Evolutionary conservation across 92 coral and sea anemone genomes (phyloP).

Genomic region (Anthopleura xanthogrammica): DNA sequence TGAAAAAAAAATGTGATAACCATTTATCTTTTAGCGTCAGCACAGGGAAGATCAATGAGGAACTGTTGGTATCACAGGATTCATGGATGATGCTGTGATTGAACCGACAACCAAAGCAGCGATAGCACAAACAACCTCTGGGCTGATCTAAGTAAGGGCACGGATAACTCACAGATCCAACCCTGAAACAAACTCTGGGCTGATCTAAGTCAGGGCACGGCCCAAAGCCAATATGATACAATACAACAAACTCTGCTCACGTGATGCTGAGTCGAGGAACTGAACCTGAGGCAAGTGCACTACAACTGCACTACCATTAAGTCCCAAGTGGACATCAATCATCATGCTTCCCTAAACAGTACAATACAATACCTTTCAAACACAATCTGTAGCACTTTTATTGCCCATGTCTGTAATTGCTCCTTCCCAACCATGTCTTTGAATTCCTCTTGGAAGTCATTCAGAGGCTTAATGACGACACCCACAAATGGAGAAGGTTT

Average conservation of each 20-base stretch:
- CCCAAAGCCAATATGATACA: too few species aligned
- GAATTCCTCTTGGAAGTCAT: constrained; percentile 70
- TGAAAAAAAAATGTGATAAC: background rate
- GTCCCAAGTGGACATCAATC: too few species aligned
- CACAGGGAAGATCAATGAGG: background rate
- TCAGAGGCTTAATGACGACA: constrained; percentile 71
- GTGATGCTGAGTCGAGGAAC: too few species aligned
- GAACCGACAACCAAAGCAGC: background rate
- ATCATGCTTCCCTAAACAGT: background rate
- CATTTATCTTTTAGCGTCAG: background rate
- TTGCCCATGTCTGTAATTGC: constrained; percentile 78
- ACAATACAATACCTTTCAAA: constrained; percentile 59
- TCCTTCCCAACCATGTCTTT: constrained; percentile 54
- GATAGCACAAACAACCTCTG: background rate
- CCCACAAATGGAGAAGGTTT: constrained; percentile 87
- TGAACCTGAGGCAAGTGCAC: background rate
- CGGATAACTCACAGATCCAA: too few species aligned
- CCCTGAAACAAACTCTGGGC: too few species aligned
- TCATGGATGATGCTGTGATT: too few species aligned
- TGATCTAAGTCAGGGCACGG: too few species aligned
- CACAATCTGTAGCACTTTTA: constrained; percentile 74
- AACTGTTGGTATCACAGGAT: too few species aligned
- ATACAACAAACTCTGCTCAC: too few species aligned
- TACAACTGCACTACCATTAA: background rate
- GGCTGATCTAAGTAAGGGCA: too few species aligned